Percentiles rank a stretch among this genome's conserved stretches.
Evolutionary conservation across 1,140 invertebrate genomes (phyloP).

Genomic region (Phortica variegata): DNA sequence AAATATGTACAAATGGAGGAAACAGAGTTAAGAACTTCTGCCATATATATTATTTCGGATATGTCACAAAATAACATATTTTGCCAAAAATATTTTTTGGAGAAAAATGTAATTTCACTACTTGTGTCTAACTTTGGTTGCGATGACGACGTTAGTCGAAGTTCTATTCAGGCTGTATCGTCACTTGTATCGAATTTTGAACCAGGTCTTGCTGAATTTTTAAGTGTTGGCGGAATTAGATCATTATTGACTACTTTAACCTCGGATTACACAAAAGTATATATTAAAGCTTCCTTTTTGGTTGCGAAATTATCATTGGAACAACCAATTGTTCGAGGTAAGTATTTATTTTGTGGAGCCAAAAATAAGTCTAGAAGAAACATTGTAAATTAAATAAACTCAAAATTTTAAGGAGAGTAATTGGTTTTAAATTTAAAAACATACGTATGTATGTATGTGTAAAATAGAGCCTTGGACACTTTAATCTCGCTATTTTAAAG

Average conservation of each 20-base stretch:
- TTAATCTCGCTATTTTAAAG: too few relatives aligned
- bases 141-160: conserved; percentile 59
- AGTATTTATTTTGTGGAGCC: too few relatives aligned
- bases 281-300: conserved; percentile 17
- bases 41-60: conserved; percentile 63
- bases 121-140: conserved; percentile 62
- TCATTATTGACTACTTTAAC: conserved; percentile 10
- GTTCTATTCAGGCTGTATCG: conserved; percentile 66
- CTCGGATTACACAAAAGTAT: conserved; percentile 5
- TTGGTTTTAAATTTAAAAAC: too few relatives aligned
- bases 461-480: too few relatives aligned
- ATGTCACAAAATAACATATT: conserved; percentile 68
- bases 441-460: too few relatives aligned
- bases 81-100: conserved; percentile 63
- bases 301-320: background rate
- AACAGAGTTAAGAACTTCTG: conserved; percentile 59
- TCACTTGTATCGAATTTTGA: conserved; percentile 57
- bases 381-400: too few relatives aligned
- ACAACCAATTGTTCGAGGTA: too few relatives aligned
- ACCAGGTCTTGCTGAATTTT: conserved; percentile 8
- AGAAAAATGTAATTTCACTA: conserved; percentile 59
- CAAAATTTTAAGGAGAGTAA: too few relatives aligned
- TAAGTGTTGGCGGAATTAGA: conserved; percentile 15
- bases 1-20: conserved; percentile 60
- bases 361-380: too few relatives aligned